Conservation (phyloP, 2,113 vertebrate genomes). For the Hypanus sabinus region DNA sequence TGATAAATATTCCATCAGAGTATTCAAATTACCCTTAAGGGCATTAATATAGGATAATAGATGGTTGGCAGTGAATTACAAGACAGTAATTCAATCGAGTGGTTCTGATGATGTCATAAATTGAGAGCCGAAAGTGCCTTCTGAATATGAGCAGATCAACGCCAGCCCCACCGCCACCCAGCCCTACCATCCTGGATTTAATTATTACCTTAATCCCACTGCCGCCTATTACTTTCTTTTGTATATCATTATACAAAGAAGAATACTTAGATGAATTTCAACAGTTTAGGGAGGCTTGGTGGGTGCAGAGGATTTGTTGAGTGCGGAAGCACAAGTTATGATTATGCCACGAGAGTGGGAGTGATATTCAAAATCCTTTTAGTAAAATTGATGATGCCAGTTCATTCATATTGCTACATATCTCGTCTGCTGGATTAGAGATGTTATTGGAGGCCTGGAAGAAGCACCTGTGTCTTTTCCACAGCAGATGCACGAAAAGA, state of each 20-base stretch:
- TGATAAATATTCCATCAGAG: slow-evolving; percentile 38
- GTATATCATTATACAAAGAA: neutral
- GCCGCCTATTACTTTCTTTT: neutral
- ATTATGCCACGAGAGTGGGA: neutral
- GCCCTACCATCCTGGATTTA: neutral
- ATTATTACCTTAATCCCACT: slow-evolving; percentile 25
- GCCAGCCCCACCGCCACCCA: neutral
- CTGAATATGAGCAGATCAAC: neutral
- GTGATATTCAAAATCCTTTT: no score
- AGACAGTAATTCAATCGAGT: slow-evolving; percentile 34
- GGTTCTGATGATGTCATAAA: slow-evolving; percentile 35
- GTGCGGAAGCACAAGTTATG: neutral
- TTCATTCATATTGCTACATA: neutral
- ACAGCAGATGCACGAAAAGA: neutral
- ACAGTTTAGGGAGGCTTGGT: neutral
- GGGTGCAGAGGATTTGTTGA: neutral
- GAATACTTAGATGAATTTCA: neutral
- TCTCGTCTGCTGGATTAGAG: neutral
- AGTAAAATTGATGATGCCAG: neutral
- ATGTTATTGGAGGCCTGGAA: neutral
- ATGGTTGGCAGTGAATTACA: slow-evolving; percentile 38
- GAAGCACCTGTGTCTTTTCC: neutral
- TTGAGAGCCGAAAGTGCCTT: slow-evolving; percentile 25
- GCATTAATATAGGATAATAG: slow-evolving; percentile 38
- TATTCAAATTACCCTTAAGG: slow-evolving; percentile 38